These are phyloP conservation scores for Pachymerium ferrugineum DNA, from an alignment of 2,888 invertebrate species.

Conservation along the genomic window DNA sequence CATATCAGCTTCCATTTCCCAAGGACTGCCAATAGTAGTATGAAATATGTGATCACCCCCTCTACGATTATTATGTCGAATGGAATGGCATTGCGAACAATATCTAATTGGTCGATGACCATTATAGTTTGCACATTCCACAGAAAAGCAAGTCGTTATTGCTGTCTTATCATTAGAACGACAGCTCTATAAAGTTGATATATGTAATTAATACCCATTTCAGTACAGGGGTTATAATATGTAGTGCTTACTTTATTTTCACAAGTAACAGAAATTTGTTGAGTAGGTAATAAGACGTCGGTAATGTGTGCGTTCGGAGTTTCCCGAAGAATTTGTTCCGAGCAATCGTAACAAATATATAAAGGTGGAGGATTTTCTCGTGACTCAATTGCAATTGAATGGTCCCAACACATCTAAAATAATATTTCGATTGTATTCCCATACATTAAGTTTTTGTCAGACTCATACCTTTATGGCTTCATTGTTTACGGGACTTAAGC, in stretches of 20 bases:
- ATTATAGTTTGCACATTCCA: slow-evolving; percentile 93
- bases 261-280: slow-evolving; percentile 89
- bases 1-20: slow-evolving; percentile 84
- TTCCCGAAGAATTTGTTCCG: slow-evolving; percentile 52
- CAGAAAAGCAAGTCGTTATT: slow-evolving; percentile 91
- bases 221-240: no score
- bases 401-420: slow-evolving; percentile 83
- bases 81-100: slow-evolving; percentile 82
- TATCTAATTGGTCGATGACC: slow-evolving; percentile 93
- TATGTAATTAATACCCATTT: no score
- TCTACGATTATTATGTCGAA: slow-evolving; percentile 77
- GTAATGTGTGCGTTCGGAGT: slow-evolving; percentile 45
- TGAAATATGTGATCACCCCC: slow-evolving; percentile 89
- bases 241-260: slow-evolving; percentile 74
- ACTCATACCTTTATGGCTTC: slow-evolving; percentile 50
- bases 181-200: slow-evolving; percentile 77
- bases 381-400: slow-evolving; percentile 66
- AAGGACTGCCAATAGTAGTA: slow-evolving; percentile 75
- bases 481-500: slow-evolving; percentile 56
- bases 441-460: neutral
- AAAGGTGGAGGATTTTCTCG: slow-evolving; percentile 77
- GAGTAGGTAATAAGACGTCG: slow-evolving; percentile 70
- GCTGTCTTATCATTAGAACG: slow-evolving; percentile 85
- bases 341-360: slow-evolving; percentile 93
- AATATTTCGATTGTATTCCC: neutral